phyloP scores from a whole-genome alignment of 2,113 vertebrate species.

The Psophia crepitans region DNA sequence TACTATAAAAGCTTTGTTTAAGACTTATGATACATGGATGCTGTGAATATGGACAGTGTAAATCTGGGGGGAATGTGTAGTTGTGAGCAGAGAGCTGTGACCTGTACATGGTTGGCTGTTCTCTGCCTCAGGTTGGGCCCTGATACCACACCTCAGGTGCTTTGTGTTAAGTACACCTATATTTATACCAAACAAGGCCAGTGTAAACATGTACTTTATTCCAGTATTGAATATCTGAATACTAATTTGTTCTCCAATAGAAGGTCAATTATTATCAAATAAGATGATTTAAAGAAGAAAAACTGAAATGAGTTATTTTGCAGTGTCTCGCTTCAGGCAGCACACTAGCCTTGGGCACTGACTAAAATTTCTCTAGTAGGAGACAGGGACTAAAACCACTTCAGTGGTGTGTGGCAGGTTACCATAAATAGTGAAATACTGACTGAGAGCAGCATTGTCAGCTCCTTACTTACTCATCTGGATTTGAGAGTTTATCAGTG shows the following conservation, averaged over 20 bases:
- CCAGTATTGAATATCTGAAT: neutral
- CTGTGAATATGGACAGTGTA: neutral
- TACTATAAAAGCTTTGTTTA: neutral
- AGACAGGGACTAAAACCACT: neutral
- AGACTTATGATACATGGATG: neutral
- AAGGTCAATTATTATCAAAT: neutral
- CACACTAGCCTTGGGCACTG: rapidly evolving
- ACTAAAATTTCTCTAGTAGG: neutral
- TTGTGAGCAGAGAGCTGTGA: neutral
- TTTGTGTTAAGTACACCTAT: neutral
- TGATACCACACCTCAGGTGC: neutral
- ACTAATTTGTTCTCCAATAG: neutral
- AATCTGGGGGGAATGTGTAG: neutral
- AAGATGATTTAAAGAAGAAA: neutral
- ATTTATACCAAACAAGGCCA: neutral
- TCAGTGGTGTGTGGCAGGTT: neutral
- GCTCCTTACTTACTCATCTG: neutral
- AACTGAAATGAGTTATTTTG: neutral
- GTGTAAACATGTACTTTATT: neutral
- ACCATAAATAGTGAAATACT: neutral
- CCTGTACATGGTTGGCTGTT: neutral
- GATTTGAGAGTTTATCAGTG: neutral
- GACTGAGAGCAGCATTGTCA: neutral
- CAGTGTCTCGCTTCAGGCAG: neutral
- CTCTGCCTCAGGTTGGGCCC: neutral